Conservation (phyloP, 2,888 invertebrate genomes). For the Ariolimax columbianus region DNA sequence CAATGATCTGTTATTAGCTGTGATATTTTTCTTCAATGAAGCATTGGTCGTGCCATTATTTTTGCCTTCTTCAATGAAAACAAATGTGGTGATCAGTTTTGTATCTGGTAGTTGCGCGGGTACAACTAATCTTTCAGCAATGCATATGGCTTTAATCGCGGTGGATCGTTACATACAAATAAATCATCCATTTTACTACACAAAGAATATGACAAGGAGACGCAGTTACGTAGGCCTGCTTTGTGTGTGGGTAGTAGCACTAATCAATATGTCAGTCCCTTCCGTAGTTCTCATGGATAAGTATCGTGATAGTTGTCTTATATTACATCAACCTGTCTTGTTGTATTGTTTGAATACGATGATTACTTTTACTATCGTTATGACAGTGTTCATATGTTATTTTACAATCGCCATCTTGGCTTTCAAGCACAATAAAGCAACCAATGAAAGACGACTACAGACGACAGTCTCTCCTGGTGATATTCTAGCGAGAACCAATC, state of each 20-base stretch:
- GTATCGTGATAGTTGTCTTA: not conserved
- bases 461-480: too few relatives aligned
- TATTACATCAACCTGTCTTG: not conserved
- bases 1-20: not conserved
- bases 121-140: not conserved
- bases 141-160: slow-evolving; percentile 22
- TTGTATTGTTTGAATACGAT: not conserved
- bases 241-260: not conserved
- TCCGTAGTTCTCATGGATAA: not conserved
- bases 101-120: not conserved
- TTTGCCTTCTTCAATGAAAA: not conserved
- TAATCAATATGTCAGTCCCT: not conserved
- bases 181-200: slow-evolving; percentile 8
- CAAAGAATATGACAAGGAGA: not conserved
- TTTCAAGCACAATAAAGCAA: not conserved
- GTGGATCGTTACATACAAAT: slow-evolving; percentile 32
- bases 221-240: not conserved
- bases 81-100: not conserved
- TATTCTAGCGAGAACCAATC: not conserved
- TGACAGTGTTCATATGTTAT: not conserved
- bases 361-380: not conserved
- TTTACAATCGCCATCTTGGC: not conserved
- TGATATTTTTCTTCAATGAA: not conserved
- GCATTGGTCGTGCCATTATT: too few relatives aligned
- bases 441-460: not conserved